Conservation (phyloP, 2,113 vertebrate genomes). For the Setophaga coronata region DNA sequence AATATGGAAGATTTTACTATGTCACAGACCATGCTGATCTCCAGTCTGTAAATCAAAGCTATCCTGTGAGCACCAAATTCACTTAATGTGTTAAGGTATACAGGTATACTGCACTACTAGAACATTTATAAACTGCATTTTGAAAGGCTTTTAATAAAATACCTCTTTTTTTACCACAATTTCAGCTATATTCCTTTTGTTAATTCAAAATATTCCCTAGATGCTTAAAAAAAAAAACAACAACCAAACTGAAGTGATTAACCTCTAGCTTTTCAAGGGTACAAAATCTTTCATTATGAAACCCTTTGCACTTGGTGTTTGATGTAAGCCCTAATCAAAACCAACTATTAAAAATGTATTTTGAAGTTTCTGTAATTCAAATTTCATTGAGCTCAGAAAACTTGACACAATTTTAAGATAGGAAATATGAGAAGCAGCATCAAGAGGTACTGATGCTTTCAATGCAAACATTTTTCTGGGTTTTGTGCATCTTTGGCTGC, state of each 20-base stretch:
- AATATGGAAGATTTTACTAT: not conserved
- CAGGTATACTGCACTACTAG: not conserved
- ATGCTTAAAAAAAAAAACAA: not conserved
- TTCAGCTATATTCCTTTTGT: not conserved
- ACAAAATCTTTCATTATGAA: not conserved
- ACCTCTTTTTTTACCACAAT: not conserved
- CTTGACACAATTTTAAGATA: not conserved
- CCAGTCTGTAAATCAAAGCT: not conserved
- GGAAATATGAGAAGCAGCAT: not conserved
- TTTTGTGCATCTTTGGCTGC: not conserved
- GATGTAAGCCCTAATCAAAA: not conserved
- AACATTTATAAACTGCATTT: not conserved
- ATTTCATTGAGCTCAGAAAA: not conserved
- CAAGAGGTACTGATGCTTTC: not conserved
- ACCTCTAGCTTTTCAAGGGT: constrained; percentile 11
- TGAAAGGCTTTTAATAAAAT: not conserved
- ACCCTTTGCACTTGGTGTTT: not conserved
- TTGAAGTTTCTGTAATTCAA: not conserved
- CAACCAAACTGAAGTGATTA: not conserved
- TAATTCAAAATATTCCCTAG: constrained; percentile 15
- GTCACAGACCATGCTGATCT: not conserved
- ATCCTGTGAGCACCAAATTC: not conserved
- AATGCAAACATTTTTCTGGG: not conserved
- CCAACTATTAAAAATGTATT: not conserved
- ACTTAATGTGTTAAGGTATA: not conserved